Percentiles rank a stretch among this genome's conserved stretches.
phyloP scores from a whole-genome alignment of 2,797 vertebrate species.

The Poecile montanus region DNA sequence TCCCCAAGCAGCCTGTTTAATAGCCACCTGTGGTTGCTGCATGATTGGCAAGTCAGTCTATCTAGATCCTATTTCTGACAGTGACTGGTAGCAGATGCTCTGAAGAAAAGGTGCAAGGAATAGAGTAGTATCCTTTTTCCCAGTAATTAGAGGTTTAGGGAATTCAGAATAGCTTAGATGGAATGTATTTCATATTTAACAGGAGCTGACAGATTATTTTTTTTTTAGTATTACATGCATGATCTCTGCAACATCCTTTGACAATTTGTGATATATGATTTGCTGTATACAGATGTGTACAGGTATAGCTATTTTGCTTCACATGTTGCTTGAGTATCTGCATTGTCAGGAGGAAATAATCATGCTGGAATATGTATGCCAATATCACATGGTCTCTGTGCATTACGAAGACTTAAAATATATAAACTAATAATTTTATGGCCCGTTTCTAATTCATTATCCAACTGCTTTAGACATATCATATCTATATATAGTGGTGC shows the following conservation, averaged over 20 bases:
- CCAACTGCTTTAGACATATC: not conserved
- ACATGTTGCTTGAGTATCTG: not conserved
- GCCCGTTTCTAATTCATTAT: not conserved
- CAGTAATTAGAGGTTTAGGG: not conserved
- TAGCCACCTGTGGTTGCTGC: not conserved
- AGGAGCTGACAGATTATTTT: not conserved
- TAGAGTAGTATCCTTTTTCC: not conserved
- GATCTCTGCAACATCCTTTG: not conserved
- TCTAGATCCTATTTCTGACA: not conserved
- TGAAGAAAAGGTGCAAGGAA: not conserved
- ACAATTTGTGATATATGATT: not conserved
- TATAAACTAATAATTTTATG: not conserved
- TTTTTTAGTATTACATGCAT: not conserved
- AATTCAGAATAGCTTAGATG: not conserved
- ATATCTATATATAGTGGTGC: not conserved
- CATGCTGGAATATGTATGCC: not conserved
- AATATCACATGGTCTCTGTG: not conserved
- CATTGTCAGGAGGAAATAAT: not conserved
- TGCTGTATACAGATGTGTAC: not conserved
- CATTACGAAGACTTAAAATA: not conserved
- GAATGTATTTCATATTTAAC: not conserved
- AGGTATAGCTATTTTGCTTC: not conserved
- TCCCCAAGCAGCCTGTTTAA: not conserved
- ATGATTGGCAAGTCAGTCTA: not conserved
- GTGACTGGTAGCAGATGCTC: not conserved